Base-by-base conservation (phyloP, 2,888 invertebrate genomes). In the Melipona bicolor region DNA sequence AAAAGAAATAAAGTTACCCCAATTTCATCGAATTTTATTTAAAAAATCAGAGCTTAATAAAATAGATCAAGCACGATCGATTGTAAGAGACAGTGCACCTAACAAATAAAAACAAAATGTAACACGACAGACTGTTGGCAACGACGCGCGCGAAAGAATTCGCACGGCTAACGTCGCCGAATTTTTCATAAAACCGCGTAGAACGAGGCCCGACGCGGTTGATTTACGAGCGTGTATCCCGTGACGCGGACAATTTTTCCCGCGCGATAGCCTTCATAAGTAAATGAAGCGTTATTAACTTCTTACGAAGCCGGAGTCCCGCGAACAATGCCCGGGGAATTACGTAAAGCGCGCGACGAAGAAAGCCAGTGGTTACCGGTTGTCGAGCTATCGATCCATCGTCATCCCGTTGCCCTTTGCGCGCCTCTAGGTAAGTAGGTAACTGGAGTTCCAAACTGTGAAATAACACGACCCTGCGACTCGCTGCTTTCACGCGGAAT, bases 331-430 rank as follows among this genome's bases (percentile, higher is more conserved):
- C 70, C 43, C 56, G 27, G 69, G 43, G 79, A 87, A 88, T 87
- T 86, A 87, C 64, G 75, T 61, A 78, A 73, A 73, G 49, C 71
- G 43, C 43, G 43, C 73, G 36, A 65, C 72, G 79, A 83, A 77
- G 78, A 84, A 83, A 75, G 54, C 81, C 79, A n/a, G 71, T 79
- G 81, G 84, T 82, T 83, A 72, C 80, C 65, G 75, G 76, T 83
- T 81, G 81, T 79, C 69, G 77, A 74, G 78, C 72, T 89, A 89
- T 89, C 85, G 89, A 89, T 90, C 89, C 87, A 65, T 67, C 83
- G 79, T 85, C 71, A 79, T 89, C 73, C 73, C 83, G 61, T 84
- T 88, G 80, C 80, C 81, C 80, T 85, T 83, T 86, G 84, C 84
- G 68, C 81, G 68, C 71, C 83, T 78, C 69, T 75, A 74, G 77